Conservation (phyloP, 2,113 vertebrate genomes). For the Ranitomeya variabilis region DNA sequence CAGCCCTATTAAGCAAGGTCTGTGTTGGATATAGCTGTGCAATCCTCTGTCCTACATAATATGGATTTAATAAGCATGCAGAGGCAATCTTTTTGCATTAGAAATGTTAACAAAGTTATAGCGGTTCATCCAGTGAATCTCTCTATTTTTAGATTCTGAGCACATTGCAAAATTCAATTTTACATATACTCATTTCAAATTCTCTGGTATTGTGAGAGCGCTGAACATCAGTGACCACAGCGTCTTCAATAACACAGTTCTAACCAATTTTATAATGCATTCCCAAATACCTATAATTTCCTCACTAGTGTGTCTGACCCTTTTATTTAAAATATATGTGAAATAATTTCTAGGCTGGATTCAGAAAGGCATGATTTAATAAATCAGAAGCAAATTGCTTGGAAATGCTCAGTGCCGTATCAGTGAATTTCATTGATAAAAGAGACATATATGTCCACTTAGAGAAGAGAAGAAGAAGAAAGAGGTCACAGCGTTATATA, state of each 20-base stretch:
- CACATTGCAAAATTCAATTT: constrained; percentile 27
- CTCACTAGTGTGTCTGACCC: constrained; percentile 9
- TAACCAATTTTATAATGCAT: constrained; percentile 18
- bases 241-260: constrained; percentile 15
- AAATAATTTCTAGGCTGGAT: constrained; percentile 40
- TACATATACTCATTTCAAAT: constrained; percentile 36
- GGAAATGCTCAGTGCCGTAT: constrained; percentile 41
- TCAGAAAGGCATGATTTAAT: constrained; percentile 42
- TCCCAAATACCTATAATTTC: constrained; percentile 37
- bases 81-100: constrained; percentile 11
- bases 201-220: neutral
- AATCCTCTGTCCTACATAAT: neutral
- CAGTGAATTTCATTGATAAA: constrained; percentile 33
- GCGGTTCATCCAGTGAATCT: neutral
- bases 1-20: neutral
- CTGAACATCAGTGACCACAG: constrained; percentile 22
- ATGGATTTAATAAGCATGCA: neutral
- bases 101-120: constrained; percentile 3
- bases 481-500: constrained; percentile 39
- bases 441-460: constrained; percentile 52
- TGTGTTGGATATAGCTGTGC: neutral
- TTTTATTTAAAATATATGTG: constrained; percentile 37
- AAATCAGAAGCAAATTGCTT: constrained; percentile 53
- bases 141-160: constrained; percentile 24
- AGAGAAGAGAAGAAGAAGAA: constrained; percentile 29